Evolutionary conservation across 1,140 invertebrate species (phyloP), one percentile per base, ranked within the genome.

Genomic region (Elysia chlorotica): DNA sequence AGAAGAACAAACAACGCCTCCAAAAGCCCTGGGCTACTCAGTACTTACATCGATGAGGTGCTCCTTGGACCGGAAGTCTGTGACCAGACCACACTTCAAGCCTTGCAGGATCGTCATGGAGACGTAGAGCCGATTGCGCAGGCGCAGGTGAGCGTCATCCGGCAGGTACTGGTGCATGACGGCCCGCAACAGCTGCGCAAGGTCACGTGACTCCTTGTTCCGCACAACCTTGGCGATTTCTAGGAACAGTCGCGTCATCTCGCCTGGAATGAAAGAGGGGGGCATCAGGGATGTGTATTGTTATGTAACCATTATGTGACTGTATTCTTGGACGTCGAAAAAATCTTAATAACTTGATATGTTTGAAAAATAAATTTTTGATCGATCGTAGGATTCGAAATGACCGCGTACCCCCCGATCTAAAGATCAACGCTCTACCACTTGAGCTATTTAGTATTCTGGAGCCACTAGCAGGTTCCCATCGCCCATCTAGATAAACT

Each of bases 41-140:
- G 14, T 17, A 6, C 59, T 71, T n/a, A 71, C 69, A 35, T 71
- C 23, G 53, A 71, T 71, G 3, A 71, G 59, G 36, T 71, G 69
- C 48, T 71, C 57, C n/a, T 71, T 71, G 28, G 69, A 71, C 33
- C 63, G 57, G 38, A 71, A 71, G 25, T 71, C 59, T 62, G 69
- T 71, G 57, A 71, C 59, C 23, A 71, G 59, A n/a, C 30, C 69
- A 48, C 59, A 23, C 36, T 61, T 31, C 38, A 71, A 33, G 30
- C 69, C 69, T 28, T 35, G 41, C 0, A 71, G 57, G 5, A 62
- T 41, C n/a, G 69, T 71, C 59, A 71, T 37, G 23, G 69, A 71
- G 28, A 71, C 33, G 36, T 71, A 57, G 33, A 71, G 38, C 19
- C 69, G 69, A 3, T 48, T 63, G 31, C 17, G 21, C 10, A 71